These are phyloP conservation scores for Sakesphorus luctuosus DNA, from an alignment of 2,113 vertebrate genomes.

Conservation along the genomic window DNA sequence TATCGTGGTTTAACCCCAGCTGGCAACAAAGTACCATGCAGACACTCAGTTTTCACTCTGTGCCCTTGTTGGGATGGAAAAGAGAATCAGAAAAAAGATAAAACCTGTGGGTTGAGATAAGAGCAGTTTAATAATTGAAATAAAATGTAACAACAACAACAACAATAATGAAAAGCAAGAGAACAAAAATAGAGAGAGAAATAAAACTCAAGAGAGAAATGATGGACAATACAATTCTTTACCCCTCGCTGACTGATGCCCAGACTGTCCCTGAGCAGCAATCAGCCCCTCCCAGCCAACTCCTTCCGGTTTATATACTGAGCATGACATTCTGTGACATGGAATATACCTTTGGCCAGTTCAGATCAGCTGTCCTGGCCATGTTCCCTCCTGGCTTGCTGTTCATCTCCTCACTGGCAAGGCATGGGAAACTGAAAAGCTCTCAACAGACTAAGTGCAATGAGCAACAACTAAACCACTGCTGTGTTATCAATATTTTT, in stretches of 20 bases:
- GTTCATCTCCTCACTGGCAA: neutral
- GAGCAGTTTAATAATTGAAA: neutral
- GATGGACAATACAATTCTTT: neutral
- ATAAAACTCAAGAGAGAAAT: neutral
- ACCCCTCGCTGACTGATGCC: neutral
- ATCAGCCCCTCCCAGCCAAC: neutral
- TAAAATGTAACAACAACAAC: neutral
- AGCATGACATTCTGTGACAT: neutral
- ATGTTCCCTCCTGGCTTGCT: neutral
- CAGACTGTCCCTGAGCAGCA: neutral
- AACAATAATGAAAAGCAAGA: neutral
- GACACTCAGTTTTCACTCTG: neutral
- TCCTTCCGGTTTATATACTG: neutral
- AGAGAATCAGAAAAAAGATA: neutral
- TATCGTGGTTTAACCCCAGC: neutral
- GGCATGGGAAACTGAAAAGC: rapidly evolving
- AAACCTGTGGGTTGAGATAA: neutral
- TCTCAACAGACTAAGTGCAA: no score
- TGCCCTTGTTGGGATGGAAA: neutral
- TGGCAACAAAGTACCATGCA: neutral
- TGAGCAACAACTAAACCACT: neutral
- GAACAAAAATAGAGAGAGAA: neutral
- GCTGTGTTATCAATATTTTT: neutral
- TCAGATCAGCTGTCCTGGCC: neutral
- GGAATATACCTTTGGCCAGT: neutral